Evolutionary conservation across 2,888 invertebrate genomes (phyloP).

Genomic region (Chrysomela aeneicollis): DNA sequence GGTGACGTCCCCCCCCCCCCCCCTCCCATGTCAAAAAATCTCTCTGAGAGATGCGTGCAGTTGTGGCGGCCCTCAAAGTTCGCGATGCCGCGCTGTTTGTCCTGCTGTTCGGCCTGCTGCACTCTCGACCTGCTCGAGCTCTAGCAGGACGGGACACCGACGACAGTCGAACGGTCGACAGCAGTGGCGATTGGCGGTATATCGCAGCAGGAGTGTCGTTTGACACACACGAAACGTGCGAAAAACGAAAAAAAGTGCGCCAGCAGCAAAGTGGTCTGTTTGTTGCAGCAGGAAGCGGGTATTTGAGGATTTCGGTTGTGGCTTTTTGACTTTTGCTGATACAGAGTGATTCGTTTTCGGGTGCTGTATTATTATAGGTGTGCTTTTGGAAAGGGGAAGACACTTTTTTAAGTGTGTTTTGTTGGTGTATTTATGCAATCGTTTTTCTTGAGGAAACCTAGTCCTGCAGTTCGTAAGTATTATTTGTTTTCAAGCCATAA

Average conservation of each 20-base stretch:
- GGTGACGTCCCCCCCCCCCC: no score
- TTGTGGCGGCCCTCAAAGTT: no score
- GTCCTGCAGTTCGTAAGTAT: constrained; percentile 48
- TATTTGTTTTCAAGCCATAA: no score
- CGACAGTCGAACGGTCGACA: constrained; percentile 17
- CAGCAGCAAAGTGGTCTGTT: no score
- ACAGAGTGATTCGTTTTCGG: neutral
- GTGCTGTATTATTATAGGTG: constrained; percentile 5
- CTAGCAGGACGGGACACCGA: constrained; percentile 11
- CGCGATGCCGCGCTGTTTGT: no score
- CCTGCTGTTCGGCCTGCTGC: constrained; percentile 4
- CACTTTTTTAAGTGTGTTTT: constrained; percentile 13
- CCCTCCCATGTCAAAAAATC: no score
- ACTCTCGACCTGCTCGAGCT: neutral
- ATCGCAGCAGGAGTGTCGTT: no score
- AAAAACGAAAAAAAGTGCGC: no score
- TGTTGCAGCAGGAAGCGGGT: no score
- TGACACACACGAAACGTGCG: no score
- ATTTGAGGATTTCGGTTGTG: neutral
- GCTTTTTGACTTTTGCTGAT: neutral
- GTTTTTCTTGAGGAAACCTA: constrained; percentile 50
- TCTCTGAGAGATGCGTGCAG: no score
- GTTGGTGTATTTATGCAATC: constrained; percentile 50
- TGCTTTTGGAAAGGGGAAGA: neutral
- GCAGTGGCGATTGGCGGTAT: no score